Conservation (phyloP, 2,797 vertebrate genomes). For the Kryptopterus vitreolus region DNA sequence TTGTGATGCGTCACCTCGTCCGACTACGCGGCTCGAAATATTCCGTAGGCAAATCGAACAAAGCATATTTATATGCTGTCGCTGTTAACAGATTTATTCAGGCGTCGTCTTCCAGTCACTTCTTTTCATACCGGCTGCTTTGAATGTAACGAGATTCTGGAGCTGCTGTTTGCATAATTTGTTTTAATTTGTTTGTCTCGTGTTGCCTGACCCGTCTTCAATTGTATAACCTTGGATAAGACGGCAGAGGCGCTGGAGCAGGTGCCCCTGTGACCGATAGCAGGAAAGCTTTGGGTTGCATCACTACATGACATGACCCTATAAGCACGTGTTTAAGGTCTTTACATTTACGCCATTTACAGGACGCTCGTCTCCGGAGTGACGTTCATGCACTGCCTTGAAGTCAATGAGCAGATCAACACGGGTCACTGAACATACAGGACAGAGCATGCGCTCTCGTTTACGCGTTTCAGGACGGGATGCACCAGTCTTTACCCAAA, state of each 20-base stretch:
- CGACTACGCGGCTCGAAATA: background rate
- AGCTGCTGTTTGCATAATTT: slow-evolving; percentile 9
- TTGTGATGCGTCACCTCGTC: no score
- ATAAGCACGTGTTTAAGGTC: background rate
- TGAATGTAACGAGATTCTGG: background rate
- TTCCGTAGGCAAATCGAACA: background rate
- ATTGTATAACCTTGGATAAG: background rate
- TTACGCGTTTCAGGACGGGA: no score
- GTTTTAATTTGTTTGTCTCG: background rate
- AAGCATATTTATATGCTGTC: background rate
- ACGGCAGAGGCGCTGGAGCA: background rate
- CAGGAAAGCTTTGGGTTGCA: background rate
- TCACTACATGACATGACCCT: background rate
- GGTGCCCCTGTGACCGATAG: background rate
- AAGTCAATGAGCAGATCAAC: no score
- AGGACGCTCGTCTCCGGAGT: no score
- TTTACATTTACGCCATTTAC: no score
- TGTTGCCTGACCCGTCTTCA: background rate
- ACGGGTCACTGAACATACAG: no score
- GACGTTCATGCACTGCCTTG: no score
- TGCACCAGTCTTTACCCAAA: background rate
- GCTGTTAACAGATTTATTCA: no score
- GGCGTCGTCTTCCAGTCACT: background rate
- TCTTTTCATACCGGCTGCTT: background rate
- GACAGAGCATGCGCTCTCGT: no score